Percentiles rank a stretch among this genome's conserved stretches.
phyloP scores from a whole-genome alignment of 2,113 vertebrate species.

The Ptilonorhynchus violaceus region DNA sequence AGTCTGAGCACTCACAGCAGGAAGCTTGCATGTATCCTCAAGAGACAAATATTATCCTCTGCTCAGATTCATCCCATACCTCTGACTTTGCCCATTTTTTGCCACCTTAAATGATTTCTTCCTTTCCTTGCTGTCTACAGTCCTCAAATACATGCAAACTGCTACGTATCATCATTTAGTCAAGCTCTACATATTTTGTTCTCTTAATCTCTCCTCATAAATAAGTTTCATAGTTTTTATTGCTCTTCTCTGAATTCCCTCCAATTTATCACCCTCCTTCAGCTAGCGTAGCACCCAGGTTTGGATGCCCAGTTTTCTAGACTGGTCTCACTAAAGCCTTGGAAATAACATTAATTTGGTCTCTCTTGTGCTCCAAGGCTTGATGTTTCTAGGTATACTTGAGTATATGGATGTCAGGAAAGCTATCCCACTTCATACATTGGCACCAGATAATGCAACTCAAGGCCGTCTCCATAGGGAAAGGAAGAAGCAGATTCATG shows the following conservation, averaged over 20 bases:
- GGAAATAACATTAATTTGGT: neutral
- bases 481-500: neutral
- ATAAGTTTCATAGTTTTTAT: conserved; percentile 27
- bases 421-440: neutral
- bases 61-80: neutral
- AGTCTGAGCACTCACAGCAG: neutral
- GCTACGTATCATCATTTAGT: neutral
- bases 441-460: neutral
- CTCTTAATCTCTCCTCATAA: conserved; percentile 32
- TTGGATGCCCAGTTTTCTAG: conserved; percentile 3
- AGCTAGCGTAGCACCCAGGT: neutral
- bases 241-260: conserved; percentile 25
- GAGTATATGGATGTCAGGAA: neutral
- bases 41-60: neutral
- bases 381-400: neutral
- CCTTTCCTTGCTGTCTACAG: neutral
- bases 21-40: neutral
- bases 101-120: neutral
- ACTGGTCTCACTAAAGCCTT: neutral
- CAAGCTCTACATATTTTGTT: conserved; percentile 28
- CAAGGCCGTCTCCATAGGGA: neutral
- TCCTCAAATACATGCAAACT: neutral
- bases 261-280: conserved; percentile 20
- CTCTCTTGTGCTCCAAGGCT: neutral
- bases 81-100: neutral